Evolutionary conservation across 2,113 vertebrate species (phyloP).

Genomic region (Marcusenius ussheri): DNA sequence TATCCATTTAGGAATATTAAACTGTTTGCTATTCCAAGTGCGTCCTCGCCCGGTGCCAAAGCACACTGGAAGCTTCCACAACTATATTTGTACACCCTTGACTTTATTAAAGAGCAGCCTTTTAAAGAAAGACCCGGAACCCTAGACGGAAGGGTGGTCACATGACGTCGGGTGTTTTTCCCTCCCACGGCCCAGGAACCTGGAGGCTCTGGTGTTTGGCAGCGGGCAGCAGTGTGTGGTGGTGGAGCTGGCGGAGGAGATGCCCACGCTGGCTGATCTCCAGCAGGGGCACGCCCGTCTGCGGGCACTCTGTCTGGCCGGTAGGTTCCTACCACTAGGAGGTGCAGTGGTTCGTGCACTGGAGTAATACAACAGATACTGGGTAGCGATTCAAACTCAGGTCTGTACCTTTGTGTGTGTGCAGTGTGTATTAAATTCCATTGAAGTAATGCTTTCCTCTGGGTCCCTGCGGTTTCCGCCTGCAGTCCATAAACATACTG

Average conservation of each 20-base stretch:
- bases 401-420: background rate
- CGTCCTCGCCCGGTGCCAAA: background rate
- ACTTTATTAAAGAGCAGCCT: background rate
- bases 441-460: background rate
- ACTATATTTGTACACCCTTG: background rate
- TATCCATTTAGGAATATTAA: background rate
- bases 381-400: background rate
- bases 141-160: background rate
- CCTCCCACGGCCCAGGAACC: conserved; percentile 52
- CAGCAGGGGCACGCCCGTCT: conserved; percentile 75
- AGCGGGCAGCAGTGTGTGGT: conserved; percentile 74
- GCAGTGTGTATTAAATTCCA: background rate
- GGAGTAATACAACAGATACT: background rate
- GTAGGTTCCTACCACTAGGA: conserved; percentile 46
- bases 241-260: conserved; percentile 67
- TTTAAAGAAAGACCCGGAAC: background rate
- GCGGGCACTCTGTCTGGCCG: conserved; percentile 71
- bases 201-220: conserved; percentile 77
- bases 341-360: background rate
- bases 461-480: background rate
- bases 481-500: background rate
- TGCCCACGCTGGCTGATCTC: conserved; percentile 73
- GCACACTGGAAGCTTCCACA: background rate
- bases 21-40: background rate
- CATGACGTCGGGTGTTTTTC: background rate